Base-by-base conservation (phyloP, 2,888 invertebrate genomes). In the Callimorpha dominula region DNA sequence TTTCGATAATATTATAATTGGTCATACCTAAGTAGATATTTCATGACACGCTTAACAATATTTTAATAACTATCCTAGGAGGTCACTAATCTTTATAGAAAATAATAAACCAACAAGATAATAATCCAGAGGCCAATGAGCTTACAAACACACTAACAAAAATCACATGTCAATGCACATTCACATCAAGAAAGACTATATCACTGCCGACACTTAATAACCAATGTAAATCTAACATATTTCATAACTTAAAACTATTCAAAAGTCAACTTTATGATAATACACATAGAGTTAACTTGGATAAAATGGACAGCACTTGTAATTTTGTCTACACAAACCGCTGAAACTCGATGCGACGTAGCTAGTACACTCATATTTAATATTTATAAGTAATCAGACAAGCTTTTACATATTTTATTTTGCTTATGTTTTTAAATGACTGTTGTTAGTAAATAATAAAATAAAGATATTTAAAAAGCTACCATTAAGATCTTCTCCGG, bases 331-430 rank as follows among this genome's bases (percentile, higher is more conserved):
- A 76, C 75, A 74, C 81, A 88, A 91, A 92, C 92, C 92, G 75
- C 92, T 92, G 92, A 92, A 92, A 92, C 84, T 85, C 77, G 88
- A 93, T 84, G 86, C 90, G 84, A 52, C 73, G 75, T 71, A 78
- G 71, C 71, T 65, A 74, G 74, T 72, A 78, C 57, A 83, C 75
- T 67, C 74, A 74, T 77, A 81, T 78, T 70, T 76, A 76, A 78
- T 83, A 82, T 82, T 83, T 80, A 79, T 79, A 31, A 68, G 68
- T 68, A 68, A 12, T 54, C 40, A 43, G 52, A 67, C 67, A 43
- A 54, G 52, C 42, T 57, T 57, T 43, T 68, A 49, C 46, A 43
- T 62, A 31, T 31, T 31, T 42, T 49, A 14, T 7, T 60, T 14
- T 60, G 6, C 14, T 60, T 60, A 6, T 5, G 5, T 60, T 60